Evolutionary conservation across 2,888 invertebrate species (phyloP).

Genomic region (Lamellibrachia columna): DNA sequence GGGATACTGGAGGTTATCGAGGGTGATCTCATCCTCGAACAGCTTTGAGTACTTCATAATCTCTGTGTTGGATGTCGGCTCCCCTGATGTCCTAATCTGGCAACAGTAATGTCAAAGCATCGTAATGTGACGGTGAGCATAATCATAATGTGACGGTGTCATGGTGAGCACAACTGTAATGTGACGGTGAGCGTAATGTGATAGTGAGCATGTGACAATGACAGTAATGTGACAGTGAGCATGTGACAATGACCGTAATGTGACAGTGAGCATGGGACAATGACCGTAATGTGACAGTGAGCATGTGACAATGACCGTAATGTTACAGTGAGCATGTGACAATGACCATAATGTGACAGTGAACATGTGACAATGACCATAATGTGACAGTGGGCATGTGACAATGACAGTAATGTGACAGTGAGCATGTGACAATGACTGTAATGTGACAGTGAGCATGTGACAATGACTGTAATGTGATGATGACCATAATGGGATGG

Average conservation of each 20-base stretch:
- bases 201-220: not conserved
- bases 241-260: not conserved
- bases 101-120: constrained; percentile 25
- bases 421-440: not conserved
- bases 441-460: not conserved
- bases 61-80: constrained; percentile 83
- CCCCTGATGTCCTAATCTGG: constrained; percentile 79
- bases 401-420: not conserved
- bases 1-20: constrained; percentile 89
- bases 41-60: constrained; percentile 96
- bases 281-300: not conserved
- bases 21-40: constrained; percentile 97
- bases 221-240: not conserved
- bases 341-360: not conserved
- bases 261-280: not conserved
- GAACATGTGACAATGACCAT: too few relatives aligned
- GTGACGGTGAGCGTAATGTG: not conserved
- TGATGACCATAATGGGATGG: not conserved
- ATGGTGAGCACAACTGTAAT: too few relatives aligned
- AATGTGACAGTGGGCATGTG: not conserved
- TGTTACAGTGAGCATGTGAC: not conserved
- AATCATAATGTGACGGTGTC: not conserved
- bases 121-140: not conserved
- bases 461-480: not conserved
- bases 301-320: not conserved